A percentile compares a stretch with the other conserved stretches of the same genome.
phyloP scores from a whole-genome alignment of 2,797 vertebrate species.

The Aldrovandia affinis region DNA sequence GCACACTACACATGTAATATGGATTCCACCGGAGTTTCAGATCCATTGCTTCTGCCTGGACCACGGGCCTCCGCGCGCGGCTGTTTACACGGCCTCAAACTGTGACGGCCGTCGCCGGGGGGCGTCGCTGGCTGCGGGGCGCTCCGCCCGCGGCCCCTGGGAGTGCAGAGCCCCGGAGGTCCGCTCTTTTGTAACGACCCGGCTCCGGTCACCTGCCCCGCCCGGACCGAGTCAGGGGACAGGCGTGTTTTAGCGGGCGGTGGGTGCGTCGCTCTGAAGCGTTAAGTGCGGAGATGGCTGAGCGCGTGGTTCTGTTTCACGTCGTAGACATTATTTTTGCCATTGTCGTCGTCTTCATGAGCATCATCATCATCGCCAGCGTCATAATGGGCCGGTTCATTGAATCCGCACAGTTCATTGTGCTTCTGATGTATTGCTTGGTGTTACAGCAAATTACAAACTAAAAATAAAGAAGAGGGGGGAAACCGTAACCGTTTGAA shows the following conservation, averaged over 20 bases:
- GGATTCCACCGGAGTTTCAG: slow-evolving; percentile 82
- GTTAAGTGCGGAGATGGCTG: not conserved
- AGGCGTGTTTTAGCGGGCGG: no score
- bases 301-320: not conserved
- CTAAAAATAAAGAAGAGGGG: no score
- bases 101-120: not conserved
- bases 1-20: slow-evolving; percentile 85
- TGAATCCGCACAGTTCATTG: not conserved
- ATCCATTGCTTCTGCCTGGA: slow-evolving; percentile 67
- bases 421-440: not conserved
- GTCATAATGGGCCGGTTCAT: not conserved
- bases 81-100: not conserved
- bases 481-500: no score
- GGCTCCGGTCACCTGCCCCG: no score
- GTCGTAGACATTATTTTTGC: not conserved
- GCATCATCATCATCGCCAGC: no score
- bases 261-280: not conserved
- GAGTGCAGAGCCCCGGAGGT: no score
- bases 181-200: no score
- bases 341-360: no score
- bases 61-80: not conserved
- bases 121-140: not conserved
- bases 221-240: no score
- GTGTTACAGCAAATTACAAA: not conserved
- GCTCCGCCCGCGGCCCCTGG: no score